Evolutionary conservation across 2,888 invertebrate genomes (phyloP).

Genomic region (Petrolisthes manimaculis): DNA sequence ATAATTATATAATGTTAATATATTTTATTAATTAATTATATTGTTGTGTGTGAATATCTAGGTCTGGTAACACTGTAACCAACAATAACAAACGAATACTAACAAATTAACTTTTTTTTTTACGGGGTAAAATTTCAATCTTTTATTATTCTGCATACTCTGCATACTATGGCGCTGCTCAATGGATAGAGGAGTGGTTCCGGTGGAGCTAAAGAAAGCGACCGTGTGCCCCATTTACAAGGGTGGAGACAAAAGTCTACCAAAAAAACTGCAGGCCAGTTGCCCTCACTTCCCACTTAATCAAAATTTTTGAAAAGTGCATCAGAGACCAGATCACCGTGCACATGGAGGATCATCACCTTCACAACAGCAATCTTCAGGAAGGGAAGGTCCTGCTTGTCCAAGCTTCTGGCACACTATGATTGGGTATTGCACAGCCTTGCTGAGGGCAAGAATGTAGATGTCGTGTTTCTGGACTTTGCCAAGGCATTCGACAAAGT

Average conservation of each 20-base stretch:
- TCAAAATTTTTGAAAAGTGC: not conserved
- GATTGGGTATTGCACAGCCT: not conserved
- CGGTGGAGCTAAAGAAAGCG: not conserved
- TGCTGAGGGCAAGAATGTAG: not conserved
- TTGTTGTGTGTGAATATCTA: not conserved
- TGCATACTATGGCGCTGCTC: not conserved
- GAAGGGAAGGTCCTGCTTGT: not conserved
- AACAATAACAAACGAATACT: too few relatives aligned
- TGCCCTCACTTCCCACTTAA: not conserved
- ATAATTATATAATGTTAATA: too few relatives aligned
- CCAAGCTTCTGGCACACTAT: not conserved
- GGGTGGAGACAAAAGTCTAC: not conserved
- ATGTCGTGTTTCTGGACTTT: not conserved
- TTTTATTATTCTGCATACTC: too few relatives aligned
- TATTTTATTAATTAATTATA: not conserved
- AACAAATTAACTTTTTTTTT: too few relatives aligned
- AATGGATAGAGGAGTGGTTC: not conserved
- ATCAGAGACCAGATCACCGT: not conserved
- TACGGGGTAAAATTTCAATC: too few relatives aligned
- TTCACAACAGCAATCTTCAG: not conserved
- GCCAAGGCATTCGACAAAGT: too few relatives aligned
- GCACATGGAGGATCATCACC: not conserved
- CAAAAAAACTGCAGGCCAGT: not conserved
- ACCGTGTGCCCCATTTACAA: not conserved
- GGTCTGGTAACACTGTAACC: not conserved